Evolutionary conservation across 1,140 invertebrate genomes (phyloP), one percentile per base, ranked within the genome.

Genomic region (Drosophila repletoides): DNA sequence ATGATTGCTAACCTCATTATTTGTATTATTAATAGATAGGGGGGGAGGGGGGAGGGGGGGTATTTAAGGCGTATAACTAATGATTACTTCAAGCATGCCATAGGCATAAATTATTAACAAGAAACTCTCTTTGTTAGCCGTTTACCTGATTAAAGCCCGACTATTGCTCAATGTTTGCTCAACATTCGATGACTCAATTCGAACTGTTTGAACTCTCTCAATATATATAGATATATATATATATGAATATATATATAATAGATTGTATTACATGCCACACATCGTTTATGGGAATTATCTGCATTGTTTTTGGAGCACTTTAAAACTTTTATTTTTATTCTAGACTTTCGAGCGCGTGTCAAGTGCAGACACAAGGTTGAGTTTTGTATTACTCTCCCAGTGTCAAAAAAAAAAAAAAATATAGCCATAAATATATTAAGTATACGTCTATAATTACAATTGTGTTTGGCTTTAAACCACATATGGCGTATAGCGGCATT

Each of bases 331-430:
- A 34, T 40, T 31, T 59, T 36, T 28, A 40, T 58, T 48, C 26
- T 22, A 24, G 12, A 10, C 36, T 9, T 21, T n/a, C n/a, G 9
- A 1, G 19, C 29, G 31, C 43, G 15, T 31, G 55, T 38, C 66
- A 64, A 72, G 55, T 24, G 21, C 21, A 69, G 34, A 60, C 31
- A 3, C 79, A 83, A 83, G 73, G 73, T 59, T 70, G 10, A 7
- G 40, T 65, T 45, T 76, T 40, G 31, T 33, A 38, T 72, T 76
- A 72, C 72, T 29, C 56, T 3, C 10, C 15, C 5, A 3, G 0
- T 14, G n/a, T n/a, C n/a, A n/a, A n/a, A 33, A 5, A 60, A 0
- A 36, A 15, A 59, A 10, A 26, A 26, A 31, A 0, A 15, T 28
- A 19, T 34, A 26, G 10, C 6, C 15, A 14, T 17, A 28, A 6